Evolutionary conservation across 2,797 vertebrate species (phyloP), one percentile per base, ranked within the genome.

Genomic region (Acanthiza pusilla): DNA sequence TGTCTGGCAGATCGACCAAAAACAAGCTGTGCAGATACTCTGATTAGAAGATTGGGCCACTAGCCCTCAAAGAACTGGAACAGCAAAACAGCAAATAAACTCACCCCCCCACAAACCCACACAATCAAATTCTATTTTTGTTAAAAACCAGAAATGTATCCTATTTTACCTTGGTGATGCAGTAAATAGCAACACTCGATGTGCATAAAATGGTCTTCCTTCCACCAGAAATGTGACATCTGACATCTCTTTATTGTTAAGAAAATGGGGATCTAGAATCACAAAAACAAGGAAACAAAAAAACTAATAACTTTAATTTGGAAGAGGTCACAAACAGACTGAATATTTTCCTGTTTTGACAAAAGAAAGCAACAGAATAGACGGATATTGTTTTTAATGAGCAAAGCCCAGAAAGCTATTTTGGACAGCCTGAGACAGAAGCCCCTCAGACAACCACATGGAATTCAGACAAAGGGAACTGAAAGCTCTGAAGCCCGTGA

Each of bases 201-300:
- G 98, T 17, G 98, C 98, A 57, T 98, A 98, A 95, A 98, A 98
- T 2, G 98, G 98, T 89, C 98, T 97, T 94, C 98, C 98, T 96
- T 98, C 98, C 71, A 98, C 98, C 83, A 98, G 96, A 93, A 98
- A 98, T 54, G 98, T 98, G 87, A 98, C 97, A 60, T 98, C 98
- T 29, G 98, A 98, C 98, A 98, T 98, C 85, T 98, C 98, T 93
- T 98, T 98, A 88, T 98, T 98, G 83, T 98, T 98, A 60, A 98
- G 98, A 96, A 98, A 98, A 92, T 98, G 98, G 36, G 98, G 98
- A 96, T 98, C 98, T 98, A 79, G 61, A 96, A 93, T 78, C 45
- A 90, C 19, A 86, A 80, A 43, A 89, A 81, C n/a, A 80, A 91
- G 14, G 29, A n/a, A 26, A 72, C 50, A 63, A 25, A 29, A 48